phyloP scores from a whole-genome alignment of 2,888 invertebrate genomes.

The Heterodera filipjevi region DNA sequence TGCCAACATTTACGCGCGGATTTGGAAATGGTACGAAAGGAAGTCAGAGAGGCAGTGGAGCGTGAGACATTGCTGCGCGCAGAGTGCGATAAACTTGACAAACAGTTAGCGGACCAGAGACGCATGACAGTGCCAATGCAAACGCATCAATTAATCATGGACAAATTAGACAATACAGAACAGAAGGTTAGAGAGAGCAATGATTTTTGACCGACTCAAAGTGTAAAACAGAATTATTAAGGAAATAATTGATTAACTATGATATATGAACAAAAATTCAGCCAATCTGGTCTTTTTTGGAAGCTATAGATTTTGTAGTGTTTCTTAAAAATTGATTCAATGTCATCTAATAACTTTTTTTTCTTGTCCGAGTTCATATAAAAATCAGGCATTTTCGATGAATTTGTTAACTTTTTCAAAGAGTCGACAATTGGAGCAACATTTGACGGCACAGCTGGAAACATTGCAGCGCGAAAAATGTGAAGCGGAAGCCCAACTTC shows the following conservation, averaged over 20 bases:
- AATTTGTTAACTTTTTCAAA: slow-evolving; percentile 11
- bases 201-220: too few relatives aligned
- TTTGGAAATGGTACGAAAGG: slow-evolving; percentile 22
- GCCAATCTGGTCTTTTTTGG: too few relatives aligned
- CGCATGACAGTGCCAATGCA: slow-evolving; percentile 15
- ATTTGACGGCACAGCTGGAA: slow-evolving; percentile 29
- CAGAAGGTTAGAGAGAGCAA: slow-evolving; percentile 20
- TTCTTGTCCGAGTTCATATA: too few relatives aligned
- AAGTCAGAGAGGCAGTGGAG: slow-evolving; percentile 67
- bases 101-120: slow-evolving; percentile 29
- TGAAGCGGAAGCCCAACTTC: background rate
- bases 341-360: too few relatives aligned
- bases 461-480: slow-evolving; percentile 30
- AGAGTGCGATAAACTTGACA: slow-evolving; percentile 65
- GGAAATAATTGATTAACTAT: too few relatives aligned
- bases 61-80: slow-evolving; percentile 71
- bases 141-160: slow-evolving; percentile 24
- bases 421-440: slow-evolving; percentile 30
- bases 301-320: too few relatives aligned
- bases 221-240: too few relatives aligned
- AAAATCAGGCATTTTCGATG: too few relatives aligned
- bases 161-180: slow-evolving; percentile 22
- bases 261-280: too few relatives aligned
- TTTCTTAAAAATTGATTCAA: too few relatives aligned
- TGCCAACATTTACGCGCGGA: slow-evolving; percentile 18